Evolutionary conservation across 2,797 vertebrate genomes (phyloP).

Genomic region (Helicolenus hilgendorfi): DNA sequence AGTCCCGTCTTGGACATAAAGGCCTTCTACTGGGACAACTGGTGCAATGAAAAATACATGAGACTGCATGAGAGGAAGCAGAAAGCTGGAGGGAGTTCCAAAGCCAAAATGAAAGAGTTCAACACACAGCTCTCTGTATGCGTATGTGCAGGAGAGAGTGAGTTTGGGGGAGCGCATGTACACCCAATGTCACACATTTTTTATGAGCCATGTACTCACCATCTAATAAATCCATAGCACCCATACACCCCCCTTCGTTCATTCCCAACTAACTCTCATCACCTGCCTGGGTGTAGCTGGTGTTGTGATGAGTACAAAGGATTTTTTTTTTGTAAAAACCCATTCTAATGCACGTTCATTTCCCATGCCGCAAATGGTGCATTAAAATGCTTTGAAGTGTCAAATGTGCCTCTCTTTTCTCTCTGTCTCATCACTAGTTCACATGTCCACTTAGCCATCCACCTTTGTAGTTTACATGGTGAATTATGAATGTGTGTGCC

Average conservation of each 20-base stretch:
- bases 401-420: slow-evolving; percentile 51
- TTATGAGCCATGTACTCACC: slow-evolving; percentile 52
- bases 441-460: slow-evolving; percentile 48
- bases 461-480: slow-evolving; percentile 79
- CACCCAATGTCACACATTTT: slow-evolving; percentile 58
- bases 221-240: slow-evolving; percentile 28
- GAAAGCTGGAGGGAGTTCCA: slow-evolving; percentile 41
- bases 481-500: slow-evolving; percentile 69
- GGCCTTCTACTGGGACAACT: slow-evolving; percentile 41
- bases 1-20: slow-evolving; percentile 12
- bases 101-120: slow-evolving; percentile 35
- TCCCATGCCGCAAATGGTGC: slow-evolving; percentile 46
- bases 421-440: slow-evolving; percentile 41
- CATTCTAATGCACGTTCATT: slow-evolving; percentile 41
- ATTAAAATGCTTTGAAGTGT: slow-evolving; percentile 81
- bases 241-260: not conserved
- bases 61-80: slow-evolving; percentile 25
- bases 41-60: slow-evolving; percentile 77
- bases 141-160: not conserved
- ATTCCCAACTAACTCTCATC: not conserved
- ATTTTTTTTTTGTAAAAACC: slow-evolving; percentile 21
- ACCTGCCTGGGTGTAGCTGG: slow-evolving; percentile 31
- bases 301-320: slow-evolving; percentile 54
- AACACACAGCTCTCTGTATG: not conserved
- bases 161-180: not conserved